These are phyloP conservation scores for Pseudorhiza aurosa DNA, from an alignment of 30 jellyfish, hydroid and myxozoan species.

Conservation along the genomic window DNA sequence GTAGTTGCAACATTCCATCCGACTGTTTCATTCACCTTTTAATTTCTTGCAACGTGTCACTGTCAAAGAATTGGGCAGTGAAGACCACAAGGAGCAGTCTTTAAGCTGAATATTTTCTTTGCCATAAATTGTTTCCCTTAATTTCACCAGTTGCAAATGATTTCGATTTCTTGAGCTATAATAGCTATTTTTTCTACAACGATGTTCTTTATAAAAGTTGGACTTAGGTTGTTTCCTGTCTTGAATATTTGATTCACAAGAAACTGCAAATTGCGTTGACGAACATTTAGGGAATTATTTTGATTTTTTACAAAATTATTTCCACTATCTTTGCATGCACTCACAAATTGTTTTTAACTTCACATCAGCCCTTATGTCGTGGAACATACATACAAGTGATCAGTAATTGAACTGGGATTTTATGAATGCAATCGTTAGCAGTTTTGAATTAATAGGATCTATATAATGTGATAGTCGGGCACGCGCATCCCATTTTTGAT, in stretches of 20 bases:
- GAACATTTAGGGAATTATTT: too few relatives aligned
- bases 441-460: neutral
- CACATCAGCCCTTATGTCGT: too few relatives aligned
- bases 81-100: neutral
- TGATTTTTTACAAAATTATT: too few relatives aligned
- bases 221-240: neutral
- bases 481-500: neutral
- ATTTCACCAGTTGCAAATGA: conserved; percentile 11
- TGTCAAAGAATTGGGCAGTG: neutral
- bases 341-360: too few relatives aligned
- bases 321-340: too few relatives aligned
- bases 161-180: conserved; percentile 12
- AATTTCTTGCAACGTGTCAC: neutral
- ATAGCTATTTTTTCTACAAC: neutral
- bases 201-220: neutral
- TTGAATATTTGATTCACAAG: neutral
- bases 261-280: too few relatives aligned
- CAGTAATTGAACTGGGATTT: conserved; percentile 35
- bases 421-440: conserved; percentile 2
- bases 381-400: conserved; percentile 39
- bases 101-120: neutral
- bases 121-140: conserved; percentile 1
- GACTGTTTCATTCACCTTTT: conserved; percentile 8
- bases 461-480: conserved; percentile 6
- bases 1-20: conserved; percentile 10